Evolutionary conservation across 1,140 invertebrate genomes (phyloP).

Genomic region (Akabosia matsudoensis): DNA sequence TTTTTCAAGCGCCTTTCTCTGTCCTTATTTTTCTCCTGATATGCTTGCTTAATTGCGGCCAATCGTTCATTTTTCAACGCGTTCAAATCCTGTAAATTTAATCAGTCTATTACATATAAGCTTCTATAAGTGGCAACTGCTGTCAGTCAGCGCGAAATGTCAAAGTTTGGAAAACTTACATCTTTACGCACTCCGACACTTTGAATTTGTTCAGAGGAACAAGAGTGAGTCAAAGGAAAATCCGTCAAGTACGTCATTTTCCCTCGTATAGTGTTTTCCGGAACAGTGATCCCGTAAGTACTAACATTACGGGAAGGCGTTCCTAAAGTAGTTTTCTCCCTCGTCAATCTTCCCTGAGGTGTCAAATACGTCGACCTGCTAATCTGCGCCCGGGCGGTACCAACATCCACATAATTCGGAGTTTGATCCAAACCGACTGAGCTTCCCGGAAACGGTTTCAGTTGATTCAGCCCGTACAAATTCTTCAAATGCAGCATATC

Average conservation of each 20-base stretch:
- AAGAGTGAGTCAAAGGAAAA: conserved; percentile 42
- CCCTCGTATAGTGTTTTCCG: conserved; percentile 43
- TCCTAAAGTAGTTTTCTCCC: conserved; percentile 3
- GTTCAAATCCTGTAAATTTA: conserved; percentile 35
- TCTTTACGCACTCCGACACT: neutral
- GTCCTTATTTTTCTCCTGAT: conserved; percentile 38
- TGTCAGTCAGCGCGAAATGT: no score
- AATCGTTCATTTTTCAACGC: conserved; percentile 45
- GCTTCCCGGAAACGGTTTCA: conserved; percentile 29
- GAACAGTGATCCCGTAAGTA: conserved; percentile 27
- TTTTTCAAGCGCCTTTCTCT: conserved; percentile 6
- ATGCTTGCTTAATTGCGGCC: conserved; percentile 45
- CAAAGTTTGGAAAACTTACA: neutral
- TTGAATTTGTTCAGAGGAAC: conserved; percentile 36
- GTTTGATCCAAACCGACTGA: conserved; percentile 25
- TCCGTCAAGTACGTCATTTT: conserved; percentile 45
- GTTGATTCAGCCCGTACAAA: conserved; percentile 35
- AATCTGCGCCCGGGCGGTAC: neutral
- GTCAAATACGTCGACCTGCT: neutral
- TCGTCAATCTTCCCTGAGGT: neutral
- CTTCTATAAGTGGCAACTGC: no score
- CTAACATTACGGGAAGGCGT: conserved; percentile 1
- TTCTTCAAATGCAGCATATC: conserved; percentile 42
- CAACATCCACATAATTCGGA: conserved; percentile 14
- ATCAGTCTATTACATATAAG: no score